A percentile compares a stretch with the other conserved stretches of the same genome.
phyloP scores from a whole-genome alignment of 2,888 invertebrate species.

The Lepidonotus clava region DNA sequence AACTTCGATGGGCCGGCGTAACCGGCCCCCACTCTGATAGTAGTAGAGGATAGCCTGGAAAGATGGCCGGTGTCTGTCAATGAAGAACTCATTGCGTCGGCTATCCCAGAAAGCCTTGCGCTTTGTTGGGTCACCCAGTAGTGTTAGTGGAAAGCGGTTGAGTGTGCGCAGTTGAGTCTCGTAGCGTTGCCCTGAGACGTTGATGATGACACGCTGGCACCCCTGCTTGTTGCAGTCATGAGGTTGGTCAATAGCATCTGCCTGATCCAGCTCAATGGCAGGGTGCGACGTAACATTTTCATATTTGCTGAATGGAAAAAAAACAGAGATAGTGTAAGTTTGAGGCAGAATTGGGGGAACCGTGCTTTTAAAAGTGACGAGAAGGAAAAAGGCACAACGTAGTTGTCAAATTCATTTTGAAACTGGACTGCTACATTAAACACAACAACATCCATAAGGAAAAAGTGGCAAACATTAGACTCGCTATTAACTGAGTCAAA shows the following conservation, averaged over 20 bases:
- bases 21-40: constrained; percentile 80
- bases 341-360: background rate
- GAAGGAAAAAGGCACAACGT: too few species aligned
- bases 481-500: constrained; percentile 5
- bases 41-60: constrained; percentile 79
- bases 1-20: constrained; percentile 81
- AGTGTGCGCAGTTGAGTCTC: constrained; percentile 79
- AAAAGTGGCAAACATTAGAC: constrained; percentile 34
- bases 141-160: constrained; percentile 76
- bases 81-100: constrained; percentile 75
- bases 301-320: constrained; percentile 43
- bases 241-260: constrained; percentile 55
- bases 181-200: constrained; percentile 75
- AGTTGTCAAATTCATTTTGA: background rate
- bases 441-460: constrained; percentile 13
- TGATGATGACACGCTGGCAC: constrained; percentile 73
- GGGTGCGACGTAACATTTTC: constrained; percentile 47
- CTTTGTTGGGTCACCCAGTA: constrained; percentile 75
- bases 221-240: constrained; percentile 71
- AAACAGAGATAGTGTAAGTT: background rate
- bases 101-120: constrained; percentile 75
- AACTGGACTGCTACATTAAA: constrained; percentile 17
- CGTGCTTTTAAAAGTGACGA: too few species aligned
- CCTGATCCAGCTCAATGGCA: constrained; percentile 28
- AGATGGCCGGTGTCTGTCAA: constrained; percentile 78